phyloP scores from a whole-genome alignment of 2,888 invertebrate genomes.

The Apodemia mormo region DNA sequence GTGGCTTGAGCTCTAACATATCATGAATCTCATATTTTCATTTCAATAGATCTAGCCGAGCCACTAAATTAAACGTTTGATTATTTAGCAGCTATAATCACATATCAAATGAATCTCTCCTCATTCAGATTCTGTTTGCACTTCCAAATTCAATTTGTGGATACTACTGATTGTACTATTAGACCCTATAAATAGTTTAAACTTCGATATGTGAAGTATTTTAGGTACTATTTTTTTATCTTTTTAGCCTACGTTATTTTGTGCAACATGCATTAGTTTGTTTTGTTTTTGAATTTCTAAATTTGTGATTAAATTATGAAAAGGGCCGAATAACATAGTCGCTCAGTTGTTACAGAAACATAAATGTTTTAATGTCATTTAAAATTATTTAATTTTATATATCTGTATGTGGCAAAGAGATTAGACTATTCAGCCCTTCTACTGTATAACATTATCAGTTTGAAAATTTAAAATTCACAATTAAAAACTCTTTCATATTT shows the following conservation, averaged over 20 bases:
- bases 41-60: constrained; percentile 31
- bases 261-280: no score
- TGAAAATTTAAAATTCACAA: no score
- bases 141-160: constrained; percentile 5
- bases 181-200: constrained; percentile 4
- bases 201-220: neutral
- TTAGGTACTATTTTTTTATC: neutral
- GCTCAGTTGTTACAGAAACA: neutral
- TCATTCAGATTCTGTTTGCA: neutral
- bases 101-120: constrained; percentile 50
- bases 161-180: constrained; percentile 2
- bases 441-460: no score
- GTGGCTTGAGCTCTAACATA: constrained; percentile 69
- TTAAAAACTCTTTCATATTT: neutral
- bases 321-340: no score
- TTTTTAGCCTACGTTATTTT: neutral
- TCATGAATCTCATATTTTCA: constrained; percentile 71
- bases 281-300: no score
- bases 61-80: constrained; percentile 21
- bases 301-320: no score
- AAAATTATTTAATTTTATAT: no score
- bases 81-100: constrained; percentile 38
- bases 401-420: no score
- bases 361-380: neutral
- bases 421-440: neutral